Conservation (phyloP, 2,888 invertebrate genomes). For the Stramonita haemastoma region DNA sequence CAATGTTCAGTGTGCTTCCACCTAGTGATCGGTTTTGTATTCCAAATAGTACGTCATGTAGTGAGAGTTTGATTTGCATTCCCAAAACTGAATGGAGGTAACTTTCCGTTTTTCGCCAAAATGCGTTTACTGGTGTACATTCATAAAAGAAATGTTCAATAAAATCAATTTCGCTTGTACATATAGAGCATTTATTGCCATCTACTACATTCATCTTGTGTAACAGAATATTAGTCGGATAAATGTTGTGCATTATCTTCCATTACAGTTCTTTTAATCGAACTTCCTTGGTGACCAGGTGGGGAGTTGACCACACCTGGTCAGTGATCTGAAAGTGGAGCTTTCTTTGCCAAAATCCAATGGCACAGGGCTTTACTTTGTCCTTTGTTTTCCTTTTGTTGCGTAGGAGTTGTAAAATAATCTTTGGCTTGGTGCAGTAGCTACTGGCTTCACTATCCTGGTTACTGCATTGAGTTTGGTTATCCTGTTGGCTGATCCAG, state of each 20-base stretch:
- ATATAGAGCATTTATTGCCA: background rate
- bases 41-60: too few relatives aligned
- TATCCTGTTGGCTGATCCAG: background rate
- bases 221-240: background rate
- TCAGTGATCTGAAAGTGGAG: background rate
- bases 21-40: too few relatives aligned
- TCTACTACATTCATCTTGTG: background rate
- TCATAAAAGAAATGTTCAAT: background rate
- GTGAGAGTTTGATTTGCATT: too few relatives aligned
- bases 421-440: background rate
- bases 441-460: background rate
- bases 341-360: background rate
- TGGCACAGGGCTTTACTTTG: background rate
- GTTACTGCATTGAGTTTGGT: background rate
- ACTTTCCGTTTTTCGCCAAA: background rate
- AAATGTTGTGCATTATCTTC: background rate
- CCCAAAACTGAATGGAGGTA: background rate
- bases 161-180: background rate
- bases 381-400: background rate
- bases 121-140: background rate
- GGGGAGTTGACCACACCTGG: background rate
- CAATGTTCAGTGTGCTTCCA: background rate
- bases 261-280: background rate
- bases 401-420: background rate
- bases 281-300: background rate